Conservation (phyloP, 2,888 invertebrate genomes). For the Napeogenes sylphis region DNA sequence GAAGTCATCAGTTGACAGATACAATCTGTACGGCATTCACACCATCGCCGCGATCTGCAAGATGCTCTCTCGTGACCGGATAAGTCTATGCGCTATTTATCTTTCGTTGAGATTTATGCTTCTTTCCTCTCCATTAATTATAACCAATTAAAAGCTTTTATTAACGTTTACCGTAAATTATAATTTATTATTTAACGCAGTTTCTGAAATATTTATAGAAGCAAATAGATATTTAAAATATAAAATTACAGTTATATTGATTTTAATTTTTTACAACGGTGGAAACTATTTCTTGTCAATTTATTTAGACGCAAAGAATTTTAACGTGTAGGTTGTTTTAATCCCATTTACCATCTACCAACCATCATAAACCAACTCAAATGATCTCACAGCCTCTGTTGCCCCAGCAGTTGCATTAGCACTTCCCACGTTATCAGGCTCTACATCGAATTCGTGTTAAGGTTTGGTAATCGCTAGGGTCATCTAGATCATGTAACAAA, state of each 20-base stretch:
- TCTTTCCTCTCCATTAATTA: constrained; percentile 37
- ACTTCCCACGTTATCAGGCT: constrained; percentile 18
- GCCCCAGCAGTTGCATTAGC: constrained; percentile 16
- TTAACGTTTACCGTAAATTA: constrained; percentile 22
- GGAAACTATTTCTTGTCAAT: not conserved
- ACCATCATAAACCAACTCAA: not conserved
- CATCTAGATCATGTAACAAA: constrained; percentile 32
- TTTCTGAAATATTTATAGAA: constrained; percentile 1
- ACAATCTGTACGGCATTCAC: constrained; percentile 44
- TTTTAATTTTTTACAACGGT: no score
- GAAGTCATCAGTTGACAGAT: constrained; percentile 41
- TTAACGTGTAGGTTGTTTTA: not conserved
- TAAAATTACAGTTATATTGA: no score
- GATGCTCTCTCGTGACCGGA: constrained; percentile 30
- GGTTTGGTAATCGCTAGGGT: constrained; percentile 24
- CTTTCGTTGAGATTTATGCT: constrained; percentile 26
- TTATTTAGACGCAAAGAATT: not conserved
- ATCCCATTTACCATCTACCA: not conserved
- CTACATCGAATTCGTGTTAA: constrained; percentile 24
- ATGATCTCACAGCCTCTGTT: not conserved
- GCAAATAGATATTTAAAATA: no score
- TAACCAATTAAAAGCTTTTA: constrained; percentile 34
- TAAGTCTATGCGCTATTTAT: constrained; percentile 30
- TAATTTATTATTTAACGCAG: constrained; percentile 20
- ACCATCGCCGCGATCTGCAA: constrained; percentile 36